A percentile compares a stretch with the other conserved stretches of the same genome.
These are phyloP conservation scores for Tauraco erythrolophus DNA, from an alignment of 2,113 vertebrate species.

Conservation along the genomic window DNA sequence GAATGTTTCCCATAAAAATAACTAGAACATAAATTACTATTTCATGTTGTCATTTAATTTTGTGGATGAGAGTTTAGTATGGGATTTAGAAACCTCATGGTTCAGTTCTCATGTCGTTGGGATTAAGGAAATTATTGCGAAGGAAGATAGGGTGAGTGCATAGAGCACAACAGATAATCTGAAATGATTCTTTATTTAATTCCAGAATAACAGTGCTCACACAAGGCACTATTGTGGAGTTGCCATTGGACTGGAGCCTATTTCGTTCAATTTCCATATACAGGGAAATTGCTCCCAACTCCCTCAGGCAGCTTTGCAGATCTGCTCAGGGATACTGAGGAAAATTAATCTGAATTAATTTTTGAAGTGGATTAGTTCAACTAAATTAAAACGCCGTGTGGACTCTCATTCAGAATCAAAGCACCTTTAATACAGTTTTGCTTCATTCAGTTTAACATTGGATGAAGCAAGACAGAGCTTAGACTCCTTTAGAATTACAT, in stretches of 20 bases:
- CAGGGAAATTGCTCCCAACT: constrained; percentile 44
- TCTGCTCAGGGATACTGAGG: constrained; percentile 59
- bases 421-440: constrained; percentile 49
- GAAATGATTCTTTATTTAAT: constrained; percentile 22
- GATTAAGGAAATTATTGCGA: constrained; percentile 45
- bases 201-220: not conserved
- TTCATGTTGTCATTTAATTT: constrained; percentile 1
- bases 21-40: not conserved
- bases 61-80: not conserved
- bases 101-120: not conserved
- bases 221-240: constrained; percentile 46
- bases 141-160: not conserved
- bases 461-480: not conserved
- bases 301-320: constrained; percentile 57
- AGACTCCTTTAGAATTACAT: not conserved
- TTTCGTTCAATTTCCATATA: constrained; percentile 17
- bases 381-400: constrained; percentile 65
- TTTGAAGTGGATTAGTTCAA: constrained; percentile 67
- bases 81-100: not conserved
- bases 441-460: constrained; percentile 9
- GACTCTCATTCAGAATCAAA: constrained; percentile 59
- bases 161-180: constrained; percentile 32
- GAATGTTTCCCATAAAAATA: constrained; percentile 1
- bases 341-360: constrained; percentile 71
- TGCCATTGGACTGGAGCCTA: constrained; percentile 50